Evolutionary conservation across 37 sponge, comb jelly and placozoan genomes (phyloP).

Genomic region (Axinella damicornis): DNA sequence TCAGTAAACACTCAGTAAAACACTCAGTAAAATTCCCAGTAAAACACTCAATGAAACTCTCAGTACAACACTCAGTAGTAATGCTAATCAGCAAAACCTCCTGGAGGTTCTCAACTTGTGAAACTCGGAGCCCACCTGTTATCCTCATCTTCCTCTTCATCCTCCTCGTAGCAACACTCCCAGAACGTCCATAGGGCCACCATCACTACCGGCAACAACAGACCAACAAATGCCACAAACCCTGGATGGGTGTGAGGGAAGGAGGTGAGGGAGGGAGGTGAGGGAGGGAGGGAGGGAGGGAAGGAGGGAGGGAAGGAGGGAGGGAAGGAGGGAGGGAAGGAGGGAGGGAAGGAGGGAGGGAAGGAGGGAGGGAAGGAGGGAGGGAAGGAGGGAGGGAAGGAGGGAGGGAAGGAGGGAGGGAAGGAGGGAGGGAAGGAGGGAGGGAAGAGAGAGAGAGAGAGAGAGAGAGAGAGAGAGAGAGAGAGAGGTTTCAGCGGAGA

Average conservation of each 20-base stretch:
- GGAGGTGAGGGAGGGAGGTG: background rate
- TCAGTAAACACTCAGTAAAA: background rate
- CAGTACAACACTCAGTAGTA: no score
- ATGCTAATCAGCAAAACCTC: no score
- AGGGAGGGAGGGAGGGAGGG: background rate
- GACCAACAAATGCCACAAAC: conserved; percentile 46
- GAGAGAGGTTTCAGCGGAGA: conserved; percentile 4
- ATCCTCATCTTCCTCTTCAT: conserved; percentile 43
- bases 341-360: background rate
- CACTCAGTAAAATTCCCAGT: background rate
- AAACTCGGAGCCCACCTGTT: background rate
- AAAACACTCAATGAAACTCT: no score
- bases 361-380: background rate
- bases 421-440: background rate
- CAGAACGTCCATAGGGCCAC: conserved; percentile 54
- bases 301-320: background rate
- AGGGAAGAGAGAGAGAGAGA: conserved; percentile 23
- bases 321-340: background rate
- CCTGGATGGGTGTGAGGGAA: conserved; percentile 16
- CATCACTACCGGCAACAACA: conserved; percentile 34
- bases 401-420: background rate
- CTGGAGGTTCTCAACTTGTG: no score
- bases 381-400: background rate
- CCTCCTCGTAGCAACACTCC: conserved; percentile 51
- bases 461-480: conserved; percentile 46